Percentiles rank a stretch among this genome's conserved stretches.
Conservation (phyloP, 1,140 invertebrate genomes). For the Grapholita molesta region DNA sequence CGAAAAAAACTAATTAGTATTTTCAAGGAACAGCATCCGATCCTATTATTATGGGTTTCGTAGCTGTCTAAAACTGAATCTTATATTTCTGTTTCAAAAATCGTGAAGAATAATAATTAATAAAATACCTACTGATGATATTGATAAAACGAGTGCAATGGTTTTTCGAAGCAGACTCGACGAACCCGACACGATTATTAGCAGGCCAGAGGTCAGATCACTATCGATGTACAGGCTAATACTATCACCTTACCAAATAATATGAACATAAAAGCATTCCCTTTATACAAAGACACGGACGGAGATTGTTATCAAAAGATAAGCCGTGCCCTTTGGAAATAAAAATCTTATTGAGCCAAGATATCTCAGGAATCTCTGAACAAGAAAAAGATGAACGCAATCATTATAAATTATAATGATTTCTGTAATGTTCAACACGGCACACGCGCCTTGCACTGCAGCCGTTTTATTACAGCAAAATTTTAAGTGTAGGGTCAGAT, state of each 20-base stretch:
- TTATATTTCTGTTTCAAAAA: no score
- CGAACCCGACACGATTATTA: constrained; percentile 62
- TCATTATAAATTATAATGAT: constrained; percentile 15
- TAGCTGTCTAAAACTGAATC: no score
- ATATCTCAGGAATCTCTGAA: constrained; percentile 3
- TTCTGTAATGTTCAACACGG: not conserved
- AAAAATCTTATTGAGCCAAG: constrained; percentile 8
- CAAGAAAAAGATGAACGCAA: constrained; percentile 6
- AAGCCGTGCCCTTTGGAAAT: constrained; percentile 11
- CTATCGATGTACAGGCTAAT: constrained; percentile 51
- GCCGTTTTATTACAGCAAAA: constrained; percentile 19
- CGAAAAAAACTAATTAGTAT: no score
- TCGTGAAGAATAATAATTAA: not conserved
- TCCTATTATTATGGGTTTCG: no score
- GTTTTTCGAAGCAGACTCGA: constrained; percentile 44
- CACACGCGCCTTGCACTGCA: not conserved
- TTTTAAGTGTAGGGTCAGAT: constrained; percentile 35
- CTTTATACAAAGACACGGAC: constrained; percentile 25
- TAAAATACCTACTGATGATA: constrained; percentile 1
- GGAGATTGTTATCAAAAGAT: constrained; percentile 22
- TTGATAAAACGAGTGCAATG: constrained; percentile 44
- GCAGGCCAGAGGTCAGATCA: constrained; percentile 62
- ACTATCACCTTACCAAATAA: constrained; percentile 29
- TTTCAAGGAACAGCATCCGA: no score
- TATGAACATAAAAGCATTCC: constrained; percentile 30